Evolutionary conservation across 2,113 vertebrate genomes (phyloP), one percentile per base, ranked within the genome.

Genomic region (Microcebus ravelobensis): DNA sequence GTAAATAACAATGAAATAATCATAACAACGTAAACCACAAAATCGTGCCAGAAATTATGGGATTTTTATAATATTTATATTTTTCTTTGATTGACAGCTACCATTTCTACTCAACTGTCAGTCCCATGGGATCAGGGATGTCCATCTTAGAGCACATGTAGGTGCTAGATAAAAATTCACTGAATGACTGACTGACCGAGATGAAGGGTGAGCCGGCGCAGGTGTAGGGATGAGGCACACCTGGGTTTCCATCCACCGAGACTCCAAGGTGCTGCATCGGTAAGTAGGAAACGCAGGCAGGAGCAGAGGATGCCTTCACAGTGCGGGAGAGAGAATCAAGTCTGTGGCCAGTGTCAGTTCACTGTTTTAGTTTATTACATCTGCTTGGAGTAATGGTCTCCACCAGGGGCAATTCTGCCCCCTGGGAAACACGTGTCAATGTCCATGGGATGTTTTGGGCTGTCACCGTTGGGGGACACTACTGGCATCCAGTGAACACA

Each of bases 241-340:
- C 11, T 15, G 0, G 21, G n/a, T 8, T 29, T 18, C 73, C 74
- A 42, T 2, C 5, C 20, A 7, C 0, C 8, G 57, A 45, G 27
- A 25, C 34, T 0, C 11, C 29, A 21, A 2, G 23, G 10, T 9
- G 29, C n/a, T 0, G 2, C 42, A 21, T 55, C 7, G 2, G 20
- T 1, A 5, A 11, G 15, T 1, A 12, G 42, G 59, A 21, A 8
- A 14, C 0, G 2, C 5, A 10, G 31, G n/a, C 8, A 34, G 36
- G 42, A 3, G 8, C 55, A 15, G 27, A 70, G 4, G 0, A 25
- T 0, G 2, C 29, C 11, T 34, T 21, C 9, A 6, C 6, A 1
- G 45, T 2, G 13, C 57, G 18, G 61, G 57, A 50, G 10, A 11
- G 0, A 0, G 18, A 80, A n/a, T 6, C 4, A 4, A 20, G 31